phyloP scores from a whole-genome alignment of 1,140 invertebrate genomes.

The Drosophila prosaltans region DNA sequence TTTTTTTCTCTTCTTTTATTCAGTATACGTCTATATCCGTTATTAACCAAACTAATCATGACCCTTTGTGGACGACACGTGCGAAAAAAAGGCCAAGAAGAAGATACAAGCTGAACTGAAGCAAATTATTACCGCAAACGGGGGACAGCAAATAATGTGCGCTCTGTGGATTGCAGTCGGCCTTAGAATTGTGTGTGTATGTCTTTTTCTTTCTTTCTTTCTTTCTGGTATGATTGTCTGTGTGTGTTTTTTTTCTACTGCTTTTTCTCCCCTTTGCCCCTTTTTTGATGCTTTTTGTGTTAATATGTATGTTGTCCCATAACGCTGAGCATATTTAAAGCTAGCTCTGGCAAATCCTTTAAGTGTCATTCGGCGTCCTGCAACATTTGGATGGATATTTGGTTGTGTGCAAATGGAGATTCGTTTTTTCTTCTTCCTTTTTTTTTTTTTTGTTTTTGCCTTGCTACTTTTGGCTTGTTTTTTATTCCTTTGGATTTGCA shows the following conservation, averaged over 20 bases:
- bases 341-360: slow-evolving; percentile 65
- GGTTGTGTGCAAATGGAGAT: slow-evolving; percentile 21
- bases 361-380: slow-evolving; percentile 67
- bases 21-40: slow-evolving; percentile 33
- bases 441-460: slow-evolving; percentile 2
- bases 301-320: slow-evolving; percentile 37
- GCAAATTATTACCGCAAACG: slow-evolving; percentile 49
- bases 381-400: slow-evolving; percentile 44
- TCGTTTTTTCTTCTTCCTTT: slow-evolving; percentile 23
- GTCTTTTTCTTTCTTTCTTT: too few species aligned
- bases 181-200: neutral
- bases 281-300: slow-evolving; percentile 7
- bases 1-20: slow-evolving; percentile 20
- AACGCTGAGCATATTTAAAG: slow-evolving; percentile 61
- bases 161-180: slow-evolving; percentile 36
- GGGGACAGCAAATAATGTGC: slow-evolving; percentile 50
- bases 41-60: slow-evolving; percentile 73
- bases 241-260: neutral
- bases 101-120: slow-evolving; percentile 41
- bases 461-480: slow-evolving; percentile 58
- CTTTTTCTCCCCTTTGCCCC: neutral
- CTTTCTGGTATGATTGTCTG: too few species aligned
- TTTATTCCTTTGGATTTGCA: slow-evolving; percentile 78
- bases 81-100: slow-evolving; percentile 31
- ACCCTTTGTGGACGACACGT: slow-evolving; percentile 76